A percentile compares a stretch with the other conserved stretches of the same genome.
These are phyloP conservation scores for Vandiemenella viatica DNA, from an alignment of 2,888 invertebrate genomes.

Conservation along the genomic window DNA sequence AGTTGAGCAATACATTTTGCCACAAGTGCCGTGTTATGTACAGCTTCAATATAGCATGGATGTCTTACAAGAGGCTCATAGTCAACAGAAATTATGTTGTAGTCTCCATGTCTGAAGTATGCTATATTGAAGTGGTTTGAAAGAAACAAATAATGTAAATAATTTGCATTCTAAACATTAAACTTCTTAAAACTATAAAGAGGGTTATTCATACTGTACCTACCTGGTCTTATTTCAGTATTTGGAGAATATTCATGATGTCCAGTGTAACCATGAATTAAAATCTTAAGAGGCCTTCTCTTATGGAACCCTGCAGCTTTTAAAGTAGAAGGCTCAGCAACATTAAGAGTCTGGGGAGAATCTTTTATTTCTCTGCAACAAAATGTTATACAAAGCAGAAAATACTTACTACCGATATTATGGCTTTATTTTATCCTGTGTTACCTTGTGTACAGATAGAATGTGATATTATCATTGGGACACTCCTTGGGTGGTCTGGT, in stretches of 20 bases:
- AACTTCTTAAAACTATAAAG: too few species aligned
- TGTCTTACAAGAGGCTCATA: constrained; percentile 40
- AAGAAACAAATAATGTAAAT: not conserved
- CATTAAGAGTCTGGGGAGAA: constrained; percentile 32
- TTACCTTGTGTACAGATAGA: constrained; percentile 46
- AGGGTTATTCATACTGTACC: too few species aligned
- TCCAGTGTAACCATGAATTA: constrained; percentile 50
- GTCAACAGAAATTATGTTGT: constrained; percentile 46
- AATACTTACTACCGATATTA: too few species aligned
- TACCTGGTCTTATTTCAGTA: constrained; percentile 42
- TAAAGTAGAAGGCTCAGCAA: constrained; percentile 27
- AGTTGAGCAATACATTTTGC: constrained; percentile 44
- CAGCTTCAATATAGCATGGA: constrained; percentile 44
- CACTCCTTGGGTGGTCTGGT: constrained; percentile 25
- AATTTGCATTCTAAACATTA: too few species aligned
- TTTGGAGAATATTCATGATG: constrained; percentile 42
- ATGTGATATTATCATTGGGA: constrained; percentile 44
- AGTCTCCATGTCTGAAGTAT: constrained; percentile 36
- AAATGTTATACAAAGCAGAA: too few species aligned
- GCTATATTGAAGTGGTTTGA: constrained; percentile 24
- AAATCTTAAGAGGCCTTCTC: constrained; percentile 36
- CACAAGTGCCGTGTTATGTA: constrained; percentile 39
- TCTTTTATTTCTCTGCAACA: constrained; percentile 28
- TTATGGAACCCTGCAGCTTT: constrained; percentile 31
- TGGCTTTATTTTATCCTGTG: too few species aligned